These are phyloP conservation scores for Drosophila mauritiana DNA, from an alignment of 1,140 invertebrate genomes.

Conservation along the genomic window DNA sequence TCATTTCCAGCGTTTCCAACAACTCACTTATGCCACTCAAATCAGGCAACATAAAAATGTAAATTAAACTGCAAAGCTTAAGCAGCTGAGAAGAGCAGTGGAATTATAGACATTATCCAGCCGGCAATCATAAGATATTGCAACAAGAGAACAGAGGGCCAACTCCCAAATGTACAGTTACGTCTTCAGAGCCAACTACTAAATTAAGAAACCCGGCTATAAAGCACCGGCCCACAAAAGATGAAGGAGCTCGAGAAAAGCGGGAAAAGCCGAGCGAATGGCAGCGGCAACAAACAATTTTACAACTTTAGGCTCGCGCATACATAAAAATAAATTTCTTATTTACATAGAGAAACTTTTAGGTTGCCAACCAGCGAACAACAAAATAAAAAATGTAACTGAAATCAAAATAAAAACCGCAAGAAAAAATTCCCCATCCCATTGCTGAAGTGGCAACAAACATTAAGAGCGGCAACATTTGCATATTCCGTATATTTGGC, in stretches of 20 bases:
- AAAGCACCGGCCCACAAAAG: conserved; percentile 63
- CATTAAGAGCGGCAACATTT: conserved; percentile 79
- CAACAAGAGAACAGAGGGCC: conserved; percentile 17
- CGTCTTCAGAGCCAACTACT: conserved; percentile 69
- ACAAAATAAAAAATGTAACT: conserved; percentile 42
- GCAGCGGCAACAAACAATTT: conserved; percentile 67
- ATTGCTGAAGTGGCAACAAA: conserved; percentile 50
- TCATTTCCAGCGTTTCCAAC: conserved; percentile 5
- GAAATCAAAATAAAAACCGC: conserved; percentile 77
- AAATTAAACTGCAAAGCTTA: conserved; percentile 67
- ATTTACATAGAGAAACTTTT: conserved; percentile 83
- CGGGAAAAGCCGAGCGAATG: conserved; percentile 12
- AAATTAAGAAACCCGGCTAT: conserved; percentile 75
- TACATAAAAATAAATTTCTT: conserved; percentile 83
- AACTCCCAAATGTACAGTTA: conserved; percentile 73
- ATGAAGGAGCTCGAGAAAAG: conserved; percentile 28
- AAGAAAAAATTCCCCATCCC: conserved; percentile 54
- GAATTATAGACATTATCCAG: conserved; percentile 37
- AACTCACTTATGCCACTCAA: conserved; percentile 49
- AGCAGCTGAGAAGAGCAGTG: conserved; percentile 5
- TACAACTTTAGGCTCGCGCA: conserved; percentile 78
- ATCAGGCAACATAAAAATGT: conserved; percentile 64
- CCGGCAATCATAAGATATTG: conserved; percentile 32
- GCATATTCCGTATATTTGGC: conserved; percentile 72
- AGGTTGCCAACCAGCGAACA: conserved; percentile 52